Conservation (phyloP, 2,888 invertebrate genomes). For the Drosophila limbata region DNA sequence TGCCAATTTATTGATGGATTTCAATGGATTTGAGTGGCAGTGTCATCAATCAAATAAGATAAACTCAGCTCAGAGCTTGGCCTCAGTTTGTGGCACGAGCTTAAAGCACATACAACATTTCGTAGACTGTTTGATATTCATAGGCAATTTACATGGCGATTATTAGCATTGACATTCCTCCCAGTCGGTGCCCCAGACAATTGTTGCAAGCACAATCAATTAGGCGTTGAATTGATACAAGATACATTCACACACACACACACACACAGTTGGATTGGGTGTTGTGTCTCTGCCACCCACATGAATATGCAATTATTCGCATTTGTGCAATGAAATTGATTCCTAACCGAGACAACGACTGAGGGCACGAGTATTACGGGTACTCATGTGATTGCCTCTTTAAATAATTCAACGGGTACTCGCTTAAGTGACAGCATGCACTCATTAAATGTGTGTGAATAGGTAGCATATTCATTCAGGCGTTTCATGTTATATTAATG, state of each 20-base stretch:
- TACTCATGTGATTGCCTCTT: conserved; percentile 54
- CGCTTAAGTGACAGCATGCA: conserved; percentile 26
- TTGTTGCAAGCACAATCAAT: conserved; percentile 76
- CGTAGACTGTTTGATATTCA: conserved; percentile 67
- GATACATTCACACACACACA: conserved; percentile 24
- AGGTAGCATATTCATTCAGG: conserved; percentile 9
- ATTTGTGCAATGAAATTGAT: conserved; percentile 52
- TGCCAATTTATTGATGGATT: conserved; percentile 80
- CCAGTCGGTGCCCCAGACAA: conserved; percentile 65
- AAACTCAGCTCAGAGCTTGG: conserved; percentile 9
- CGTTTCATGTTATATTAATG: neutral
- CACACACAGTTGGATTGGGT: conserved; percentile 8
- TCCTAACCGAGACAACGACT: conserved; percentile 30
- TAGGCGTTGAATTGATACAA: conserved; percentile 66
- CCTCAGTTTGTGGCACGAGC: conserved; percentile 32
- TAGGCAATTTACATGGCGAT: conserved; percentile 77
- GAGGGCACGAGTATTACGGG: conserved; percentile 7
- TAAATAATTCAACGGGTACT: conserved; percentile 26
- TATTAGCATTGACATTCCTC: conserved; percentile 80
- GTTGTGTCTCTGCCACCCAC: conserved; percentile 30
- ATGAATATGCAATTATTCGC: conserved; percentile 55
- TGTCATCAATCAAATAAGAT: conserved; percentile 51
- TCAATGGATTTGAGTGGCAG: conserved; percentile 36
- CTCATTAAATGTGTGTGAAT: conserved; percentile 29
- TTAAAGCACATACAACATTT: conserved; percentile 39